Conservation (phyloP, 2,113 vertebrate genomes). For the Gasterosteus aculeatus region DNA sequence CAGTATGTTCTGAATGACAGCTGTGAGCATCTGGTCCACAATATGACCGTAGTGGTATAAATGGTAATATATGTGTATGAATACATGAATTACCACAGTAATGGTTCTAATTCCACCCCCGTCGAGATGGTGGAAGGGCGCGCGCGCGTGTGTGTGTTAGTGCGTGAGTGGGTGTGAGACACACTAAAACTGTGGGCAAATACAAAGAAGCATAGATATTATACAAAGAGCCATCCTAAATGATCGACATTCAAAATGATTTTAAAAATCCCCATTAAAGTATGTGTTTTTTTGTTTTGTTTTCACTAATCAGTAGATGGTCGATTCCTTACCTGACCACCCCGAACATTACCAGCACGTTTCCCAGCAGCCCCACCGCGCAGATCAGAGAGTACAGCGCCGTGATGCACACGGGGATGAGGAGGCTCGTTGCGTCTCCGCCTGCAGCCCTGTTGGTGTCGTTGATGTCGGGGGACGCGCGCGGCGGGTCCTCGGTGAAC, state of each 20-base stretch:
- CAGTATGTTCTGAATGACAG: background rate
- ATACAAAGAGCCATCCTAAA: background rate
- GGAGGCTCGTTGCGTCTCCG: constrained; percentile 80
- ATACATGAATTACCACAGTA: background rate
- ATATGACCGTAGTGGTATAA: constrained; percentile 8
- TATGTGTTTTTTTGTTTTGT: no score
- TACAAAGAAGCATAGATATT: background rate
- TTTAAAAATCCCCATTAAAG: background rate
- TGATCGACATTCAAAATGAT: no score
- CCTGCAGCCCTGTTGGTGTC: constrained; percentile 56
- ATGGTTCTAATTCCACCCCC: background rate
- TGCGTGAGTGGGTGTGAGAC: constrained; percentile 14
- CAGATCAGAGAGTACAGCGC: constrained; percentile 93
- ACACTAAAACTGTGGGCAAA: constrained; percentile 17
- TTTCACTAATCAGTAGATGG: background rate
- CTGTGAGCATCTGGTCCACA: constrained; percentile 9
- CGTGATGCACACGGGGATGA: constrained; percentile 90
- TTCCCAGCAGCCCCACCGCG: constrained; percentile 93
- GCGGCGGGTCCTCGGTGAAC: constrained; percentile 46
- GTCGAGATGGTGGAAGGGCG: no score
- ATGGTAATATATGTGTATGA: background rate
- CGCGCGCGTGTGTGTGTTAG: background rate
- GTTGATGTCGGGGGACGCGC: constrained; percentile 69
- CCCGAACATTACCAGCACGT: constrained; percentile 94
- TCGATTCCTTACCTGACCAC: constrained; percentile 89